Evolutionary conservation across 1,140 invertebrate species (phyloP).

Genomic region (Drosophila trapezifrons): DNA sequence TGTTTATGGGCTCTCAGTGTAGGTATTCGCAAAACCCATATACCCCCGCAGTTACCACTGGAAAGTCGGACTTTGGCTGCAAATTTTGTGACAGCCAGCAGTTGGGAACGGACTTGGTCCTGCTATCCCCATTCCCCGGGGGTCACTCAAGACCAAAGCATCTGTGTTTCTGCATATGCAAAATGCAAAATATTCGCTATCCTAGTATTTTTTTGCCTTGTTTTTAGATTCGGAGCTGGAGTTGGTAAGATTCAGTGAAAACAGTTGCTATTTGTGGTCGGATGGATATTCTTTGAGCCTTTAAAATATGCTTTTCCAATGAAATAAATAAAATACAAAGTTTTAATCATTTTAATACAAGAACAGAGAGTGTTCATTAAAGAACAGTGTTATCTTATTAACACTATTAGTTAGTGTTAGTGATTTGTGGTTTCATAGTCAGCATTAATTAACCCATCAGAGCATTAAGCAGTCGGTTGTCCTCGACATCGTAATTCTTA

Average conservation of each 20-base stretch:
- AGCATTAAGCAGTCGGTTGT: slow-evolving; percentile 21
- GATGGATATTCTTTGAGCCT: too few species aligned
- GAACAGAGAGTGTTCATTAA: too few species aligned
- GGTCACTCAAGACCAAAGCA: slow-evolving; percentile 48
- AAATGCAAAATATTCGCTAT: slow-evolving; percentile 48
- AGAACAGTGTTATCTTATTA: too few species aligned
- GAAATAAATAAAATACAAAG: neutral
- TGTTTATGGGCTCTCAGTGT: slow-evolving; percentile 3
- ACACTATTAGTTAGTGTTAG: too few species aligned
- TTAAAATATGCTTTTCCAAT: too few species aligned
- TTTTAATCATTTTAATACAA: too few species aligned
- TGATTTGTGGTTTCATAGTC: neutral
- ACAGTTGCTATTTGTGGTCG: too few species aligned
- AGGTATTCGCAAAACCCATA: neutral
- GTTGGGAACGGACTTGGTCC: slow-evolving; percentile 32
- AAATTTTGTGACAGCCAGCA: slow-evolving; percentile 61
- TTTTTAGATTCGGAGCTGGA: slow-evolving; percentile 1
- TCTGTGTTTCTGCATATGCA: slow-evolving; percentile 60
- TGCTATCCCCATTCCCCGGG: slow-evolving; percentile 41
- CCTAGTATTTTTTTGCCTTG: slow-evolving; percentile 22
- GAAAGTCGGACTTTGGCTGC: slow-evolving; percentile 47
- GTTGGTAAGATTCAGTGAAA: slow-evolving; percentile 6
- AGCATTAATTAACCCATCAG: neutral
- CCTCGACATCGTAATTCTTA: slow-evolving; percentile 2
- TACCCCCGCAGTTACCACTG: slow-evolving; percentile 39